These are phyloP conservation scores for Drosophila neonasuta DNA, from an alignment of 2,888 invertebrate genomes.

Conservation along the genomic window DNA sequence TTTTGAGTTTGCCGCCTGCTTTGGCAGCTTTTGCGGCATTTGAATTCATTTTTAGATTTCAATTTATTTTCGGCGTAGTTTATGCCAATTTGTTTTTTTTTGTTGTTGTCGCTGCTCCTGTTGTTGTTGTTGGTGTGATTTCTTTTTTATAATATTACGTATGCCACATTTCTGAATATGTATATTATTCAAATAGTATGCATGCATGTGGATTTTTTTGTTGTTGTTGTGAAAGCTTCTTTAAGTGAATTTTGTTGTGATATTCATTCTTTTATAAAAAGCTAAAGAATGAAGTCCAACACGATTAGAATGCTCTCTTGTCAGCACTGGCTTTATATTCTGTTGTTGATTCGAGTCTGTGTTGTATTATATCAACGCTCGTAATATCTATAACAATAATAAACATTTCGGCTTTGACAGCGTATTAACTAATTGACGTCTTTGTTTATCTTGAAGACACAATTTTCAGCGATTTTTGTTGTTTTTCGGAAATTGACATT, in stretches of 20 bases:
- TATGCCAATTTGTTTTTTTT: slow-evolving; percentile 70
- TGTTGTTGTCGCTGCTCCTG: slow-evolving; percentile 45
- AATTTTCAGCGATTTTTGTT: slow-evolving; percentile 29
- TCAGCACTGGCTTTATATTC: not conserved
- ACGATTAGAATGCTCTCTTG: slow-evolving; percentile 15
- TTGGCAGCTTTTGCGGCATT: slow-evolving; percentile 45
- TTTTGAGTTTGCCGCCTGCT: slow-evolving; percentile 46
- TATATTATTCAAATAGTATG: slow-evolving; percentile 9
- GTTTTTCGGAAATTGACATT: slow-evolving; percentile 51
- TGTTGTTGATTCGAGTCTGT: slow-evolving; percentile 2
- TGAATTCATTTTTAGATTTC: slow-evolving; percentile 74
- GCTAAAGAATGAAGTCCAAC: slow-evolving; percentile 27
- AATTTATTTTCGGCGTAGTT: slow-evolving; percentile 77
- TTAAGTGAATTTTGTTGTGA: slow-evolving; percentile 64
- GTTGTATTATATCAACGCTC: slow-evolving; percentile 2
- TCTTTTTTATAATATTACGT: slow-evolving; percentile 69
- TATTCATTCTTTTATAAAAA: slow-evolving; percentile 52
- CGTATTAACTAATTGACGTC: slow-evolving; percentile 75
- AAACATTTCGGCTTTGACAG: slow-evolving; percentile 34
- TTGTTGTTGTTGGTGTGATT: slow-evolving; percentile 62
- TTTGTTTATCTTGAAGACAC: slow-evolving; percentile 52
- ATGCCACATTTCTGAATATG: slow-evolving; percentile 59
- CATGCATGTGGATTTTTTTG: not conserved
- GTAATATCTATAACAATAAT: slow-evolving; percentile 7
- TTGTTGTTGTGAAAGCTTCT: slow-evolving; percentile 37